A percentile compares a stretch with the other conserved stretches of the same genome.
phyloP scores from a whole-genome alignment of 1,140 invertebrate species.

The Helicoverpa armigera region DNA sequence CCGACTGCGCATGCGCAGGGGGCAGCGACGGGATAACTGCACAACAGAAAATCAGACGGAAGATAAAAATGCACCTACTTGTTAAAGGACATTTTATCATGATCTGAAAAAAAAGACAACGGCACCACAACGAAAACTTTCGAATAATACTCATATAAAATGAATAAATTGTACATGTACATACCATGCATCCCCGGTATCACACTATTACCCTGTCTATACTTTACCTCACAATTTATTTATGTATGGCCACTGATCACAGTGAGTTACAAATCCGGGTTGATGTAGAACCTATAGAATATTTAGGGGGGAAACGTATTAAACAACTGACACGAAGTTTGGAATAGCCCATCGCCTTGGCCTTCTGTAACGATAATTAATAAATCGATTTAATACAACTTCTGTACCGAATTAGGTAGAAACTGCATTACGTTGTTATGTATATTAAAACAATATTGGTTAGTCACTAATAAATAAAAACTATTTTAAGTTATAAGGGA shows the following conservation, averaged over 20 bases:
- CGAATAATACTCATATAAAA: slow-evolving; percentile 33
- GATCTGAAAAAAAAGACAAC: slow-evolving; percentile 64
- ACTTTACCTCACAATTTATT: slow-evolving; percentile 55
- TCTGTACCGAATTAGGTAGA: slow-evolving; percentile 18
- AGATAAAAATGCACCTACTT: slow-evolving; percentile 66
- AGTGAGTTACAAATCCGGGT: slow-evolving; percentile 10
- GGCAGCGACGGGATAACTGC: slow-evolving; percentile 63
- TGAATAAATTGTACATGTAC: slow-evolving; percentile 46
- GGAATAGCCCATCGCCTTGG: slow-evolving; percentile 54
- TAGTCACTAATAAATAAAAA: neutral
- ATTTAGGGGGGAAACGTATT: slow-evolving; percentile 51
- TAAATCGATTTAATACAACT: slow-evolving; percentile 59
- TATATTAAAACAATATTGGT: neutral
- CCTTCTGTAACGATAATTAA: slow-evolving; percentile 73
- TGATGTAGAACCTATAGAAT: slow-evolving; percentile 51
- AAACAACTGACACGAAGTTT: slow-evolving; percentile 56
- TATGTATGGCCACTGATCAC: neutral
- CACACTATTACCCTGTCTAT: slow-evolving; percentile 42
- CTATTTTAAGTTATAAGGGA: neutral
- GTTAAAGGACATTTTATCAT: slow-evolving; percentile 42
- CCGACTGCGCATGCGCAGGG: slow-evolving; percentile 51
- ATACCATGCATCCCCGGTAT: slow-evolving; percentile 50
- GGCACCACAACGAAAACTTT: slow-evolving; percentile 34
- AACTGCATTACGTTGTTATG: slow-evolving; percentile 1
- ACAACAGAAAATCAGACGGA: slow-evolving; percentile 65